These are phyloP conservation scores for Mimumesa dahlbomi DNA, from an alignment of 2,888 invertebrate genomes.

Conservation along the genomic window DNA sequence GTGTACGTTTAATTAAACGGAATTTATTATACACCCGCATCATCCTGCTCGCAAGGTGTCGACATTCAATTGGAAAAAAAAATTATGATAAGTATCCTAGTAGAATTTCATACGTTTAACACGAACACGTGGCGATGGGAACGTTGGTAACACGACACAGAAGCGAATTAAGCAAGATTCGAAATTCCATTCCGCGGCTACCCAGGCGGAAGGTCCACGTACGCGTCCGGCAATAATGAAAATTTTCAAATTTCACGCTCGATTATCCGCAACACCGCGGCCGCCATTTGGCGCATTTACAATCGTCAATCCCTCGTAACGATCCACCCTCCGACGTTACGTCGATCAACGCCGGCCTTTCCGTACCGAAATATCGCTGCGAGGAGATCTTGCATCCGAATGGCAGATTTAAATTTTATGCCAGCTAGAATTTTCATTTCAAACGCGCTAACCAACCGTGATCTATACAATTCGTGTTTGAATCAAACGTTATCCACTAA, in stretches of 20 bases:
- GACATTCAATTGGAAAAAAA: too few species aligned
- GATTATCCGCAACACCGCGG: conserved; percentile 72
- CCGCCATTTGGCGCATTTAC: conserved; percentile 77
- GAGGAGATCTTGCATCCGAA: neutral
- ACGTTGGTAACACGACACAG: too few species aligned
- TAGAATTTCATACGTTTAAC: neutral
- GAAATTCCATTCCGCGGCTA: conserved; percentile 66
- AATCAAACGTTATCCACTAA: too few species aligned
- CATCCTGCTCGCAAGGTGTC: too few species aligned
- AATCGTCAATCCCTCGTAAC: conserved; percentile 49
- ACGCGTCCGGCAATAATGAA: conserved; percentile 69
- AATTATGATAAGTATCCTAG: neutral
- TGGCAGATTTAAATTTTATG: neutral
- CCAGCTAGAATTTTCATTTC: too few species aligned
- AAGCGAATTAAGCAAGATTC: conserved; percentile 52
- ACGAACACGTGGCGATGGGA: neutral
- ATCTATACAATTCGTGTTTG: too few species aligned
- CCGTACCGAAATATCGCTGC: neutral
- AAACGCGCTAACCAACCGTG: too few species aligned
- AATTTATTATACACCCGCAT: too few species aligned
- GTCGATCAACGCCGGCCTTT: conserved; percentile 6
- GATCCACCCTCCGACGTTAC: conserved; percentile 24
- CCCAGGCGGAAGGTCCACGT: conserved; percentile 51
- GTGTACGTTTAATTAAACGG: too few species aligned
- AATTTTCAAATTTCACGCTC: conserved; percentile 80